Base-by-base conservation (phyloP, 53 echinoderm and acorn worm genomes). In the Henricia sp. region DNA sequence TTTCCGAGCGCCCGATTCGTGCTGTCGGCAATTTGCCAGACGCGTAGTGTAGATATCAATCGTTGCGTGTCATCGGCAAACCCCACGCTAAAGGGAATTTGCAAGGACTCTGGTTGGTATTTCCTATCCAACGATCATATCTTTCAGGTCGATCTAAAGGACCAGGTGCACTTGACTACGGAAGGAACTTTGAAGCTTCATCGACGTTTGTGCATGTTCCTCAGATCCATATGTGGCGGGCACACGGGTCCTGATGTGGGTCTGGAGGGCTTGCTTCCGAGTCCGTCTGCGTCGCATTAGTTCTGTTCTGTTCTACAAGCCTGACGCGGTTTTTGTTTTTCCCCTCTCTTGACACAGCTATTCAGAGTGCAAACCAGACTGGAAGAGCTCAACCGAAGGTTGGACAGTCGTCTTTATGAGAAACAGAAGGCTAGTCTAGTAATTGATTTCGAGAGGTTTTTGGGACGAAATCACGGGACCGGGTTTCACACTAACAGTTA, bases 111-210 rank as follows among this genome's bases (percentile, higher is more conserved):
- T 13, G 44, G 69, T 14, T 71, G 71, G 52, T 28, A 56, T 38
- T 56, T 74, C 12, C 30, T 74, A 27, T 56, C 40, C 23, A 74
- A 57, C 39, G 74, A 74, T 39, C 40, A 57, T 32, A 74, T 74
- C 39, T 74, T 24, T 36, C 57, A 74, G 38, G n/a, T 24, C 41
- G 74, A 74, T 37, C 57, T 57, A 20, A 74, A 51, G 40, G 57
- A 74, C 56, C 57, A 74, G 56, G 74, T 74, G 13, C 74, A 74
- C 26, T 38, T 56, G 25, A 55, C 74, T 56, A 28, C 39, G 17
- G 35, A 39, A 40, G 55, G 57, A 37, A 33, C 37, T 27, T 3
- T 74, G 17, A 57, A 74, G 55, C 41, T 74, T 20, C 74, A 74
- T 40, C 56, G 58, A 23, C 27, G 58, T 6, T 20, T 74, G 58